Conservation (phyloP, 2,113 vertebrate genomes). For the Chrysochloris asiatica region DNA sequence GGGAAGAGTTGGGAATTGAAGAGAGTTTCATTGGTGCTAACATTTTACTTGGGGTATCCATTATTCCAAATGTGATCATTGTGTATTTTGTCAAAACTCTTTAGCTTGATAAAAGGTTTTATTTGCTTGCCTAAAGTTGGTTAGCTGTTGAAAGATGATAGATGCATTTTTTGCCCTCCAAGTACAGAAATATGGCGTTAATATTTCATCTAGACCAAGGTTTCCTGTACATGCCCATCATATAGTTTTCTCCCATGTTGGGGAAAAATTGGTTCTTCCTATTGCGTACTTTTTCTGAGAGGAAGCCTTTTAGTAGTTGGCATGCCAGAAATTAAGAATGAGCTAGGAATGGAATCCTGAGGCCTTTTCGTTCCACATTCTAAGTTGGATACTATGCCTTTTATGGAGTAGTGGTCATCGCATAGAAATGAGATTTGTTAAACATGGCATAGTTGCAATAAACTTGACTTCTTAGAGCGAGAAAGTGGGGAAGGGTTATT, state of each 20-base stretch:
- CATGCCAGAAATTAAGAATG: constrained; percentile 66
- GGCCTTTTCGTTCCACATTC: constrained; percentile 62
- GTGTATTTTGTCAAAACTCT: constrained; percentile 29
- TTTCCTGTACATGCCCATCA: neutral
- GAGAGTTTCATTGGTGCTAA: constrained; percentile 18
- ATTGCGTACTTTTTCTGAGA: constrained; percentile 31
- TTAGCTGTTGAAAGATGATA: neutral
- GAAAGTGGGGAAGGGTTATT: neutral
- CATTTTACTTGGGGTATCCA: neutral
- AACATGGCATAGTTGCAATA: constrained; percentile 70
- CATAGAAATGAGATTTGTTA: constrained; percentile 72
- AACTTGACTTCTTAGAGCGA: constrained; percentile 54
- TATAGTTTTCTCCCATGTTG: neutral
- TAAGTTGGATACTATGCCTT: constrained; percentile 75
- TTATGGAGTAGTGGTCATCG: constrained; percentile 72
- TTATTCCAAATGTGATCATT: neutral
- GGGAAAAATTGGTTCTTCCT: constrained; percentile 12
- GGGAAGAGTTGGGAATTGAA: neutral
- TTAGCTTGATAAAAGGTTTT: neutral
- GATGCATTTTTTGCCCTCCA: neutral
- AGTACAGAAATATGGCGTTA: neutral
- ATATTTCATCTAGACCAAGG: neutral
- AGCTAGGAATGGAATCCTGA: constrained; percentile 66
- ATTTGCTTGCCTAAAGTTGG: constrained; percentile 2
- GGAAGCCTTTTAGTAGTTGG: constrained; percentile 50